A percentile compares a stretch with the other conserved stretches of the same genome.
These are phyloP conservation scores for Helicoverpa assulta DNA, from an alignment of 2,888 invertebrate species.

Conservation along the genomic window DNA sequence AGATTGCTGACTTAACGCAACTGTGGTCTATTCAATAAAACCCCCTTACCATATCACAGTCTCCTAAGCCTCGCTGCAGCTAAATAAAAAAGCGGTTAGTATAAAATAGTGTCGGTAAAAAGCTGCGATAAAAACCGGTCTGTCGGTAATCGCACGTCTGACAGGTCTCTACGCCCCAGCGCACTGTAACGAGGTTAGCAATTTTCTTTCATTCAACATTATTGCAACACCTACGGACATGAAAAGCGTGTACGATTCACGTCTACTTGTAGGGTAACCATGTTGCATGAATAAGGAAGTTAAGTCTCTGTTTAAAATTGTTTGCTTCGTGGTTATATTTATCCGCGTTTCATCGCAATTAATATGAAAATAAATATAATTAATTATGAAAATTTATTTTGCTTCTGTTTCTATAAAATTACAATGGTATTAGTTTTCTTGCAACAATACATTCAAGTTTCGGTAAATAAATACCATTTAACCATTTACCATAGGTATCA, in stretches of 20 bases:
- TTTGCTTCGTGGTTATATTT: neutral
- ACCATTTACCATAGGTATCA: neutral
- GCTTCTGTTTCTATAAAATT: neutral
- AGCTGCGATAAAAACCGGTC: constrained; percentile 17
- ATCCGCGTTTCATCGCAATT: neutral
- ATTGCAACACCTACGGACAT: constrained; percentile 61
- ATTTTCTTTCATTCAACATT: constrained; percentile 64
- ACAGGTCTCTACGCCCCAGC: constrained; percentile 29
- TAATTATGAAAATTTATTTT: neutral
- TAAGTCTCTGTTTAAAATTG: neutral
- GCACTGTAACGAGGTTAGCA: constrained; percentile 54
- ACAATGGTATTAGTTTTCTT: neutral
- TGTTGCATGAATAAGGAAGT: constrained; percentile 3
- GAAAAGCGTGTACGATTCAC: constrained; percentile 54
- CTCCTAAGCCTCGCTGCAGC: neutral
- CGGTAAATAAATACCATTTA: no score
- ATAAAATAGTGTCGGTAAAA: constrained; percentile 16
- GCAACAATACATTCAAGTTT: no score
- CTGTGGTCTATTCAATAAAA: neutral
- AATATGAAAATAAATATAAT: no score
- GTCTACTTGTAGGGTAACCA: constrained; percentile 50
- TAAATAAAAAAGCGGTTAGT: constrained; percentile 10
- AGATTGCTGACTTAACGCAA: neutral
- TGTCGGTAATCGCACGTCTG: constrained; percentile 30
- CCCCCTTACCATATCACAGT: neutral